Percentiles rank a stretch among this genome's conserved stretches.
Conservation (phyloP, 2,888 invertebrate species). For the Urechis unicinctus region DNA sequence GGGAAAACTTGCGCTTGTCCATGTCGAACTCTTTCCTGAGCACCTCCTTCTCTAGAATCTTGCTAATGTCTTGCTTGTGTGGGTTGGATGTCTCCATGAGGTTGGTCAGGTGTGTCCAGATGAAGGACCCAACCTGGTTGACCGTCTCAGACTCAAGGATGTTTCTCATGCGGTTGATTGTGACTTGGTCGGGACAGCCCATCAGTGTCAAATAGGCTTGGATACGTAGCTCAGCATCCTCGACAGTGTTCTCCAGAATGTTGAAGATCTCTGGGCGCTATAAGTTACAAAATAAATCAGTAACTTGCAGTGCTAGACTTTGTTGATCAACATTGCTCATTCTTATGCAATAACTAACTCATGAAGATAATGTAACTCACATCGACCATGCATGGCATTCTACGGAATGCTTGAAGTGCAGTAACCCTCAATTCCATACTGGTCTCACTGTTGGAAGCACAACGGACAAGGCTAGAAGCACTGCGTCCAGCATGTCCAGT, state of each 20-base stretch:
- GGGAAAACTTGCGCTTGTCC: constrained; percentile 83
- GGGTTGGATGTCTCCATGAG: constrained; percentile 78
- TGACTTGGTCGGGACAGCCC: constrained; percentile 75
- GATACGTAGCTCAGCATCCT: constrained; percentile 78
- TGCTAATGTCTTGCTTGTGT: constrained; percentile 75
- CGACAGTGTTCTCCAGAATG: constrained; percentile 64
- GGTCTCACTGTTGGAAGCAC: constrained; percentile 54
- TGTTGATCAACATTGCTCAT: too few species aligned
- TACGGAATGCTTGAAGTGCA: constrained; percentile 72
- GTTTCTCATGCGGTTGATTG: constrained; percentile 1
- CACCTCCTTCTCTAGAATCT: constrained; percentile 72
- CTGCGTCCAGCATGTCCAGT: constrained; percentile 63
- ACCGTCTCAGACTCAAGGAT: constrained; percentile 30
- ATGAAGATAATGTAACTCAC: constrained; percentile 26
- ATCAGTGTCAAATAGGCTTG: constrained; percentile 82
- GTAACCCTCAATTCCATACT: constrained; percentile 69
- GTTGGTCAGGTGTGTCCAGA: constrained; percentile 89
- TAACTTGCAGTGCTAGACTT: too few species aligned
- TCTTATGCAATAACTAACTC: neutral
- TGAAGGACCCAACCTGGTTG: constrained; percentile 74
- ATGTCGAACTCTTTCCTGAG: constrained; percentile 75
- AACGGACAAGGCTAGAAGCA: constrained; percentile 31
- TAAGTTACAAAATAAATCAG: too few species aligned
- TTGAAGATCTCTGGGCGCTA: constrained; percentile 52
- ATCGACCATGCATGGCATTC: constrained; percentile 61